Evolutionary conservation across 2,113 vertebrate species (phyloP).

Genomic region (Propithecus coquereli): DNA sequence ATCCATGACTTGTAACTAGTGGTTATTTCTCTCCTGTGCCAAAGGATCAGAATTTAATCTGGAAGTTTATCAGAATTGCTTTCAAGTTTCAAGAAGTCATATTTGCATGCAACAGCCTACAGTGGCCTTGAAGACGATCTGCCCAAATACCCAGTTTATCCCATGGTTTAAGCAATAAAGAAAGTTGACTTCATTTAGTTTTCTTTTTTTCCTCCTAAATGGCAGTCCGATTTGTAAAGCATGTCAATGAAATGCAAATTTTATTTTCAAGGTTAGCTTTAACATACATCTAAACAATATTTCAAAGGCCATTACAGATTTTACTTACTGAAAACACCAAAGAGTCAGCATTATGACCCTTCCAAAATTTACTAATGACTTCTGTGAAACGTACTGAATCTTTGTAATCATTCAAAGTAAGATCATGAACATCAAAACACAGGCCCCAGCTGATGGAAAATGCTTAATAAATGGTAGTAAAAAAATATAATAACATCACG

Average conservation of each 20-base stretch:
- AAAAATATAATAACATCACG: not conserved
- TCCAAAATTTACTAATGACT: not conserved
- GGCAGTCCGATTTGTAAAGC: slow-evolving; percentile 17
- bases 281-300: not conserved
- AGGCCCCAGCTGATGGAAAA: slow-evolving; percentile 1
- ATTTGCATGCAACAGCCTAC: not conserved
- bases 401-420: slow-evolving; percentile 12
- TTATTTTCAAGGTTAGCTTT: slow-evolving; percentile 34
- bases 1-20: not conserved
- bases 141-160: not conserved
- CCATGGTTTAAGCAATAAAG: not conserved
- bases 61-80: not conserved
- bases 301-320: not conserved
- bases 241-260: not conserved
- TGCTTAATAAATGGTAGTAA: not conserved
- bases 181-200: not conserved
- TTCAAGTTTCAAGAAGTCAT: slow-evolving; percentile 15
- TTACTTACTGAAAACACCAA: not conserved
- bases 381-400: slow-evolving; percentile 10
- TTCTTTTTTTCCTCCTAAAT: not conserved
- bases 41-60: not conserved
- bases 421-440: slow-evolving; percentile 22
- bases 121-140: not conserved
- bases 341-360: not conserved
- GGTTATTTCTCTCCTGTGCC: not conserved